A percentile compares a stretch with the other conserved stretches of the same genome.
Conservation (phyloP, 2,888 invertebrate species). For the Ochropleura leucogaster region DNA sequence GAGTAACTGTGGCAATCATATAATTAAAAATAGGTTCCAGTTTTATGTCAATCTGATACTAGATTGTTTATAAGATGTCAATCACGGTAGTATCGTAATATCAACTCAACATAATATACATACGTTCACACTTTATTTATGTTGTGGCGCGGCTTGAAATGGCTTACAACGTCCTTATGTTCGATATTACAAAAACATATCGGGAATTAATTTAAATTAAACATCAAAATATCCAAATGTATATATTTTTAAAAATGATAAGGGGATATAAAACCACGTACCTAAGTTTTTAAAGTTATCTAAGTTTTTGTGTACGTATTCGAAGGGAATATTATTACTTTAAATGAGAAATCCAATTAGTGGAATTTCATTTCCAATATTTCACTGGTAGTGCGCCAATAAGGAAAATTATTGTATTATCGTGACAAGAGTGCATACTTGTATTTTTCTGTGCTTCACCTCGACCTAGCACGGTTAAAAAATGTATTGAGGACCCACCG, state of each 20-base stretch:
- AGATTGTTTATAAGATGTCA: conserved; percentile 6
- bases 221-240: neutral
- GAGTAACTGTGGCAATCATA: neutral
- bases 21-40: conserved; percentile 2
- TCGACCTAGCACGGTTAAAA: conserved; percentile 29
- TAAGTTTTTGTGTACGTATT: neutral
- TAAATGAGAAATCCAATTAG: neutral
- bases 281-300: neutral
- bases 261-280: conserved; percentile 4
- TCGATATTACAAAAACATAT: neutral
- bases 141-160: neutral
- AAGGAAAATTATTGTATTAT: conserved; percentile 33
- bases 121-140: neutral
- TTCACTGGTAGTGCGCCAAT: conserved; percentile 9
- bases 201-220: neutral
- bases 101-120: neutral
- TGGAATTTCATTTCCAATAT: conserved; percentile 29
- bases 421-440: conserved; percentile 18
- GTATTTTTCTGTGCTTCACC: conserved; percentile 15
- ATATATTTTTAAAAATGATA: neutral
- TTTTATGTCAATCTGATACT: conserved; percentile 10
- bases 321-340: neutral
- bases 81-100: neutral
- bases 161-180: neutral
- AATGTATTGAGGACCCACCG: neutral